Conservation (phyloP, 2,797 vertebrate species). For the Luscinia luscinia region DNA sequence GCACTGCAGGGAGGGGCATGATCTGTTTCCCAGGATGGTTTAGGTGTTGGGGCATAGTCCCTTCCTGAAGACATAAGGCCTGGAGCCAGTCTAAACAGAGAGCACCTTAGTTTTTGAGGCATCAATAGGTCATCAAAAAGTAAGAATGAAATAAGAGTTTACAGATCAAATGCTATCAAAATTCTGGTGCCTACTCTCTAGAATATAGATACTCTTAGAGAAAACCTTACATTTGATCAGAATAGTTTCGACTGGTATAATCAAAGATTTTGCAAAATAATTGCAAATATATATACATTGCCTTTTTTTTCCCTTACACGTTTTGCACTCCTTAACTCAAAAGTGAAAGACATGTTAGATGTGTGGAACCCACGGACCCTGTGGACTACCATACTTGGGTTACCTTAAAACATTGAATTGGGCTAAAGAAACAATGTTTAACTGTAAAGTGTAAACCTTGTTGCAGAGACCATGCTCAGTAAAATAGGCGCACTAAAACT, state of each 20-base stretch:
- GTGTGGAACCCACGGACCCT: background rate
- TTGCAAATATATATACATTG: background rate
- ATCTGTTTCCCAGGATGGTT: conserved; percentile 52
- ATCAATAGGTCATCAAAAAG: background rate
- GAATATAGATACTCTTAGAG: background rate
- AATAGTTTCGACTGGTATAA: background rate
- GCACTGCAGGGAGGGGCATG: conserved; percentile 62
- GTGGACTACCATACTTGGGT: background rate
- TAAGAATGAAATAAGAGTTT: background rate
- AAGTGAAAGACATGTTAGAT: background rate
- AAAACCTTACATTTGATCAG: background rate
- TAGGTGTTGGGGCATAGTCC: background rate
- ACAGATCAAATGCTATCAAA: background rate
- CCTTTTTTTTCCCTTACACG: background rate
- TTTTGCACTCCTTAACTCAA: background rate
- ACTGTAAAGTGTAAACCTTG: background rate
- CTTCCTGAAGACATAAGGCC: background rate
- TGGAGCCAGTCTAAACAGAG: background rate
- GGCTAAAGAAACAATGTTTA: background rate
- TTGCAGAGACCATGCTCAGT: background rate
- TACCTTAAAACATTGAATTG: background rate
- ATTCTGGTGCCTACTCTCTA: background rate
- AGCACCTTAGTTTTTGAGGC: background rate
- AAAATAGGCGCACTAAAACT: background rate
- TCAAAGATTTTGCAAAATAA: background rate